phyloP scores from a whole-genome alignment of 2,113 vertebrate species.

The Haplotaxodon microlepis region DNA sequence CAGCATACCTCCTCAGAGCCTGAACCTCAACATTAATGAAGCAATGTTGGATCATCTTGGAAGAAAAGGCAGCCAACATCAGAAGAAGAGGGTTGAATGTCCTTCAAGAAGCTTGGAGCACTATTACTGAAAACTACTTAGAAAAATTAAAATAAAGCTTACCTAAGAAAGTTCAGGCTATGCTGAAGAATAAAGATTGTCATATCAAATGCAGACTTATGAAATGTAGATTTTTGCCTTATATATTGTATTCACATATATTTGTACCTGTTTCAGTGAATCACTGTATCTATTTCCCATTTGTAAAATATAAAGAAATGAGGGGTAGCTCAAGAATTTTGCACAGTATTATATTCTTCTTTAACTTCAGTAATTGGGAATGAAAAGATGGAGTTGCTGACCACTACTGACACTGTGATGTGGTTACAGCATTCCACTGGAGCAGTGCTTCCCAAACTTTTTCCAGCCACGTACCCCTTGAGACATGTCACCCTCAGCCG shows the following conservation, averaged over 20 bases:
- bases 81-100: background rate
- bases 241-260: background rate
- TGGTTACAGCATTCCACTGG: background rate
- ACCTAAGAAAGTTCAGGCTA: rapidly evolving
- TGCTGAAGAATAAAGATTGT: background rate
- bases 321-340: background rate
- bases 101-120: background rate
- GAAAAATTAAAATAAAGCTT: background rate
- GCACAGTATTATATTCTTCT: background rate
- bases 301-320: background rate
- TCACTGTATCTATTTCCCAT: background rate
- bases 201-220: background rate
- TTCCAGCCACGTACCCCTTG: background rate
- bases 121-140: background rate
- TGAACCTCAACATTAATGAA: background rate
- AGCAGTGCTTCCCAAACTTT: background rate
- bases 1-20: background rate
- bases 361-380: background rate
- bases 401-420: background rate
- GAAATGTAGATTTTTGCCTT: background rate
- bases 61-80: background rate
- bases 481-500: background rate
- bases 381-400: background rate
- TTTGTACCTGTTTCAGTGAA: background rate
- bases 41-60: background rate